A percentile compares a stretch with the other conserved stretches of the same genome.
Conservation (phyloP, 2,113 vertebrate species). For the Carettochelys insculpta region DNA sequence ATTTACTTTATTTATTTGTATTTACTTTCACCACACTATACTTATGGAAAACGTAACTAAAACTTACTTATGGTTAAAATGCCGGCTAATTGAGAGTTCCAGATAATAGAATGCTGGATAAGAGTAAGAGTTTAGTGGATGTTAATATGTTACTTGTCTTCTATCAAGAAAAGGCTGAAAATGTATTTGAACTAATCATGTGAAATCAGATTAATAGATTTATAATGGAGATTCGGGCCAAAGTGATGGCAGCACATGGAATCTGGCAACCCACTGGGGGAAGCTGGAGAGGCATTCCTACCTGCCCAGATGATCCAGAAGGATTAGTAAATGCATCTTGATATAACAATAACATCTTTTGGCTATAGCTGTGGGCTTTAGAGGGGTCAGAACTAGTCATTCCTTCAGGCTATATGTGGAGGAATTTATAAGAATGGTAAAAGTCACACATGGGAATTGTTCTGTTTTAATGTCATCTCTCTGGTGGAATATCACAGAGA, state of each 20-base stretch:
- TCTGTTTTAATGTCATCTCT: not conserved
- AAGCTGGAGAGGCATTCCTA: not conserved
- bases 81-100: too few species aligned
- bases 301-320: not conserved
- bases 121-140: too few species aligned
- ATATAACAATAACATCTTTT: not conserved
- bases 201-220: constrained; percentile 68
- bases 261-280: not conserved
- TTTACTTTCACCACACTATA: too few species aligned
- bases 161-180: constrained; percentile 50
- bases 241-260: not conserved
- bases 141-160: not conserved
- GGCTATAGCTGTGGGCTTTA: not conserved
- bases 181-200: constrained; percentile 57
- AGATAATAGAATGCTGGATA: too few species aligned
- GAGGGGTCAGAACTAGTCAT: too few species aligned
- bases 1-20: too few species aligned
- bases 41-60: too few species aligned
- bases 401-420: not conserved
- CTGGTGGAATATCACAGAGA: not conserved
- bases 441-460: not conserved
- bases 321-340: not conserved
- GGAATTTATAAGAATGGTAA: not conserved
- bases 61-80: too few species aligned
- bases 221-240: constrained; percentile 34